A percentile compares a stretch with the other conserved stretches of the same genome.
These are phyloP conservation scores for Pterophyllum scalare DNA, from an alignment of 2,113 vertebrate species.

Conservation along the genomic window DNA sequence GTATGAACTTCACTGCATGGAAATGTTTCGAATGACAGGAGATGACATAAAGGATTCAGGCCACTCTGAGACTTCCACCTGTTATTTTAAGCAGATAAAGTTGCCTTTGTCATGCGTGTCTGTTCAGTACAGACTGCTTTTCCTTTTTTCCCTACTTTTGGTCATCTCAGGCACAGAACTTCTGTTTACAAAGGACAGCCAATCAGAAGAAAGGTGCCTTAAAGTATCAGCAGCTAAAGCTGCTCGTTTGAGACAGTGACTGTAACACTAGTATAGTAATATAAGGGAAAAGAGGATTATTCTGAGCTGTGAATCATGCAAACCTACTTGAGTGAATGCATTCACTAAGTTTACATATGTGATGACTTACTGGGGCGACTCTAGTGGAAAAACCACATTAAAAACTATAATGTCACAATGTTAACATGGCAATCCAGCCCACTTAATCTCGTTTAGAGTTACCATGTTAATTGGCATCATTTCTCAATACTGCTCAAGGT, in stretches of 20 bases:
- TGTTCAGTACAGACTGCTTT: too few species aligned
- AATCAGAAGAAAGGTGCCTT: background rate
- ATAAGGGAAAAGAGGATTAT: background rate
- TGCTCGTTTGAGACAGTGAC: background rate
- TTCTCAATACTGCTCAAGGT: background rate
- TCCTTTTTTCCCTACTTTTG: background rate
- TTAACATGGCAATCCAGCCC: background rate
- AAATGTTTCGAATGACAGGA: background rate
- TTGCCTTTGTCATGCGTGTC: too few species aligned
- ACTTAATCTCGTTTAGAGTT: background rate
- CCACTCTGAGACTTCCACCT: background rate
- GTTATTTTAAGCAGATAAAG: background rate
- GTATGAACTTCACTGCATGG: background rate
- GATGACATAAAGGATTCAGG: background rate
- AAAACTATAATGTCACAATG: background rate
- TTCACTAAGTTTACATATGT: background rate
- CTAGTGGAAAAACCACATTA: background rate
- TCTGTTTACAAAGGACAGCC: background rate
- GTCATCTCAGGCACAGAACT: background rate
- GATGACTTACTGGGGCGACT: background rate
- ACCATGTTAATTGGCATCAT: background rate
- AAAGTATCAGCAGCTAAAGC: background rate
- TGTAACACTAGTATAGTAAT: background rate
- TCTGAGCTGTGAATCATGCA: background rate
- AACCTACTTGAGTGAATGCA: background rate